Base-by-base conservation (phyloP, 2,888 invertebrate genomes). In the Octonoba sinensis region DNA sequence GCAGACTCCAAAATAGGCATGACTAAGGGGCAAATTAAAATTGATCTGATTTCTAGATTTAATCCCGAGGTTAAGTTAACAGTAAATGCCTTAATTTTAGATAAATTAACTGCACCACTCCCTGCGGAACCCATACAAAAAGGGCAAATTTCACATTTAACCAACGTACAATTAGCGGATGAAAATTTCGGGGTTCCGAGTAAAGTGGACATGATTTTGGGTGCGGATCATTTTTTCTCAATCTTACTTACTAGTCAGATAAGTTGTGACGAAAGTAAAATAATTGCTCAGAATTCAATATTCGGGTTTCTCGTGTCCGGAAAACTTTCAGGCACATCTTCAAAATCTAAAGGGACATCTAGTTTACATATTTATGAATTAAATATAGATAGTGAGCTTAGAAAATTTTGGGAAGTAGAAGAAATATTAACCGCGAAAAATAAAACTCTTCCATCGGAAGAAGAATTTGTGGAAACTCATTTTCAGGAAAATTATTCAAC, bases 201-300 rank as follows among this genome's bases (percentile, higher is more conserved):
- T 57, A 22, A 57, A 20, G 22, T 57, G 3, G 57, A 57, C 12
- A 57, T n/a, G 57, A 22, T 57, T 57, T 6, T 57, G 3, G 57
- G 57, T 12, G 18, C 20, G 20, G 57, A 57, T 20, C 20, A 57
- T 12, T 6, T 57, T 0, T 57, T 57, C 22, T 57, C 22, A 20
- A 20, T 57, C 20, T 22, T 57, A 2, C 24, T 57, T 57, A 20
- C 57, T 8, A 22, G 57, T 20, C 57, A 57, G 13, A 15, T n/a
- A n/a, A n/a, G n/a, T 57, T 57, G 57, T 57, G 1, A 20, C 1
- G 57, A 57, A 20, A 57, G 22, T 22, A 24, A 57, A 8, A 20
- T 57, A 57, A 57, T 57, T 1, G 57, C 20, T 57, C 57, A 57
- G 20, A 57, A 57, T 12, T 57, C n/a, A 22, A 57, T 57, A 8